Conservation (phyloP, 2,888 invertebrate species). For the Willowsia nigromaculata region DNA sequence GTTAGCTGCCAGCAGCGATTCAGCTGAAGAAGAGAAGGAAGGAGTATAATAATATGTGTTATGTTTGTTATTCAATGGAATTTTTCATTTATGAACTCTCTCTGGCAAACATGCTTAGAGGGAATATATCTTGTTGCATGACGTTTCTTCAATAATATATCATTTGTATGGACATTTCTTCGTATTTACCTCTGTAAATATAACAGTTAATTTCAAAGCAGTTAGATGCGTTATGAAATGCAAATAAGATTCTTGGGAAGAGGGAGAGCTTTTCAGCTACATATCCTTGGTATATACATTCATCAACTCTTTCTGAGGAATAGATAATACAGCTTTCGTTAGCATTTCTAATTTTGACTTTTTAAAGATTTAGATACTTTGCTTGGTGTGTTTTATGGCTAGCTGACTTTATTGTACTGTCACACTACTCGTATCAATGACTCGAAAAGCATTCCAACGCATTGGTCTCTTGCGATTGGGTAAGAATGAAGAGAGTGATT, state of each 20-base stretch:
- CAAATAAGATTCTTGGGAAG: background rate
- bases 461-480: background rate
- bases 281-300: slow-evolving; percentile 14
- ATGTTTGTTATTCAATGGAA: slow-evolving; percentile 53
- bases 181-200: background rate
- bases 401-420: slow-evolving; percentile 11
- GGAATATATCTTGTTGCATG: background rate
- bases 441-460: background rate
- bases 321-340: slow-evolving; percentile 47
- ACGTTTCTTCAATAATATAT: background rate
- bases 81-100: slow-evolving; percentile 53
- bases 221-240: background rate
- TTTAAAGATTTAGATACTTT: background rate
- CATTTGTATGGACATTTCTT: background rate
- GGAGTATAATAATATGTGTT: background rate
- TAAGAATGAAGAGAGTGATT: too few relatives aligned
- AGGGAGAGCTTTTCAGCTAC: too few relatives aligned
- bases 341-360: slow-evolving; percentile 51
- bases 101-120: background rate
- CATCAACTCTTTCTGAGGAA: background rate
- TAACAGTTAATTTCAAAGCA: background rate
- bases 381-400: slow-evolving; percentile 19
- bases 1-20: slow-evolving; percentile 55
- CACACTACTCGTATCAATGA: background rate
- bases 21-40: background rate